A percentile compares a stretch with the other conserved stretches of the same genome.
Evolutionary conservation across 2,888 invertebrate species (phyloP).

Genomic region (Hydrotaea diabolus): DNA sequence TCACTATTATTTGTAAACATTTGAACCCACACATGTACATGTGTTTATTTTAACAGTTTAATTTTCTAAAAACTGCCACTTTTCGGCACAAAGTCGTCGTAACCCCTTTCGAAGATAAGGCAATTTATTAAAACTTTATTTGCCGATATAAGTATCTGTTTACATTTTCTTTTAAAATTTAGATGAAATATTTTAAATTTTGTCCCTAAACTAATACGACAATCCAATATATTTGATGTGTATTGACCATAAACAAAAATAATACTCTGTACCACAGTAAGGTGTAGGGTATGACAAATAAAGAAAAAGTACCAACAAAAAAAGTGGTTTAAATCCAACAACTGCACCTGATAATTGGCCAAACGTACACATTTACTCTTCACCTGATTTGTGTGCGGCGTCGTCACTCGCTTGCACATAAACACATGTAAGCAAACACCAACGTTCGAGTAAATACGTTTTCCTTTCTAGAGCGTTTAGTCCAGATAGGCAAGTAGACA

Average conservation of each 20-base stretch:
- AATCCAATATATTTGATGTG: not conserved
- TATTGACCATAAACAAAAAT: not conserved
- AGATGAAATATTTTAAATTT: not conserved
- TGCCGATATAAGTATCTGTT: not conserved
- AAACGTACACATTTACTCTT: constrained; percentile 38
- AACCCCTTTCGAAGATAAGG: constrained; percentile 39
- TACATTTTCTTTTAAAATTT: constrained; percentile 8
- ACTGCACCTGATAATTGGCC: constrained; percentile 51
- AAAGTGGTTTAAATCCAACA: constrained; percentile 53
- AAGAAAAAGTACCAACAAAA: no score
- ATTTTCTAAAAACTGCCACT: not conserved
- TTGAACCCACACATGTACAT: constrained; percentile 2
- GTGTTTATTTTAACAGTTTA: not conserved
- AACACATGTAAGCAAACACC: constrained; percentile 48
- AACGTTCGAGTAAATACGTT: constrained; percentile 40
- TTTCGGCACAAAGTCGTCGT: not conserved
- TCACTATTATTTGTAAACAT: not conserved
- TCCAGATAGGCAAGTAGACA: constrained; percentile 1
- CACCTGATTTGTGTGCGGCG: no score
- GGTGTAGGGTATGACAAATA: no score
- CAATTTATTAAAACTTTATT: constrained; percentile 45
- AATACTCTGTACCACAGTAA: not conserved
- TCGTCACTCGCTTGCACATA: not conserved
- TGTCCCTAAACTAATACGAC: not conserved
- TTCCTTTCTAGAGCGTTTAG: constrained; percentile 30